Conservation (phyloP, 2,797 vertebrate genomes). For the Anomalospiza imberbis region DNA sequence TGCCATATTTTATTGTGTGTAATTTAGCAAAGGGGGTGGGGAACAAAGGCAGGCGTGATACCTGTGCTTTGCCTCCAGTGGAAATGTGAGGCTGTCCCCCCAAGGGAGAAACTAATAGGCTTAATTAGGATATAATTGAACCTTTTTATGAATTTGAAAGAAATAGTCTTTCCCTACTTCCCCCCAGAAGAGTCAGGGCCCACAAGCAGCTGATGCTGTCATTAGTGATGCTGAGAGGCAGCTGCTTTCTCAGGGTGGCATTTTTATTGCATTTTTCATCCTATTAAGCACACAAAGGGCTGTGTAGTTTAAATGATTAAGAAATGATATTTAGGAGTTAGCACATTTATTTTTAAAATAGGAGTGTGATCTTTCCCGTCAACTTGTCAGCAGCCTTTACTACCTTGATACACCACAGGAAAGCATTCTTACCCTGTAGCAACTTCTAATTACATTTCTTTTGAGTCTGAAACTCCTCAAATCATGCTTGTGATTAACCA, state of each 20-base stretch:
- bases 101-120: neutral
- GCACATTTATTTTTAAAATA: conserved; percentile 3
- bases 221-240: neutral
- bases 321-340: neutral
- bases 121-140: conserved; percentile 6
- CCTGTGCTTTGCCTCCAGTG: neutral
- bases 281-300: neutral
- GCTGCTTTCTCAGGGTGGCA: neutral
- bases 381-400: neutral
- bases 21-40: neutral
- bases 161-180: neutral
- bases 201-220: neutral
- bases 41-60: neutral
- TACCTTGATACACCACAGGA: neutral
- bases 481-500: neutral
- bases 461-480: neutral
- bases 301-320: neutral
- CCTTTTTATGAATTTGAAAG: neutral
- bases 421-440: neutral
- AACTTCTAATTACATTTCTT: conserved; percentile 19
- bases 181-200: neutral
- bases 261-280: neutral
- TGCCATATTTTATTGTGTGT: neutral
- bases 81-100: neutral
- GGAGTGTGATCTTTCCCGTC: neutral